Conservation (phyloP, 1,140 invertebrate species). For the Agraylea sexmaculata region DNA sequence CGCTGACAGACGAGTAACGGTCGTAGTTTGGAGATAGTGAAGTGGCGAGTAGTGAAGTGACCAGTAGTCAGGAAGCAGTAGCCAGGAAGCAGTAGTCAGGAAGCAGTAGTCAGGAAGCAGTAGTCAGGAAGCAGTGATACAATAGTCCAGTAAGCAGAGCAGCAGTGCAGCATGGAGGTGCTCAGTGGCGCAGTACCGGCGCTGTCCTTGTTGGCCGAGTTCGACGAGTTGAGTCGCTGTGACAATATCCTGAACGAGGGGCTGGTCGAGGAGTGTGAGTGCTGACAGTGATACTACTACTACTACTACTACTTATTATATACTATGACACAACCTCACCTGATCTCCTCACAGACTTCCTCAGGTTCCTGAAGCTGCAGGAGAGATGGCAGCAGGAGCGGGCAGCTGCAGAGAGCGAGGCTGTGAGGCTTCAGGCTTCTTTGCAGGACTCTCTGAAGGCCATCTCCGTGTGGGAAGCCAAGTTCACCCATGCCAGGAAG, state of each 20-base stretch:
- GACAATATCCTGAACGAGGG: conserved; percentile 51
- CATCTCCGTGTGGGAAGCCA: conserved; percentile 56
- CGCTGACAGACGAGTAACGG: too few relatives aligned
- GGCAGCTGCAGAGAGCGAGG: conserved; percentile 52
- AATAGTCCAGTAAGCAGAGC: too few relatives aligned
- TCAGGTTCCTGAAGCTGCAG: conserved; percentile 55
- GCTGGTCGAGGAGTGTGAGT: conserved; percentile 53
- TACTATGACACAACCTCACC: too few relatives aligned
- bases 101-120: too few relatives aligned
- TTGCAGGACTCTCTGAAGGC: conserved; percentile 52
- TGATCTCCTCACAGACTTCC: conserved; percentile 59
- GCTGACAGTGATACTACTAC: conserved; percentile 14
- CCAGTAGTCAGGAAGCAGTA: too few relatives aligned
- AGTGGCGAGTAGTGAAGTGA: too few relatives aligned
- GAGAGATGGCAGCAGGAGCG: conserved; percentile 60
- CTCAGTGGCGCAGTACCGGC: neutral
- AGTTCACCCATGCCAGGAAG: conserved; percentile 63
- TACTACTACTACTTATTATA: too few relatives aligned
- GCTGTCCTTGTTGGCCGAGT: conserved; percentile 41
- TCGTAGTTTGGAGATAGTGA: too few relatives aligned
- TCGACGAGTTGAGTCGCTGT: conserved; percentile 56
- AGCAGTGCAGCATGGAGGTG: too few relatives aligned
- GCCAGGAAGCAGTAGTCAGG: too few relatives aligned
- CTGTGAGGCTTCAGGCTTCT: conserved; percentile 49
- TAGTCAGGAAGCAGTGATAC: too few relatives aligned